phyloP scores from a whole-genome alignment of 2,113 vertebrate species.

The Bubo bubo region DNA sequence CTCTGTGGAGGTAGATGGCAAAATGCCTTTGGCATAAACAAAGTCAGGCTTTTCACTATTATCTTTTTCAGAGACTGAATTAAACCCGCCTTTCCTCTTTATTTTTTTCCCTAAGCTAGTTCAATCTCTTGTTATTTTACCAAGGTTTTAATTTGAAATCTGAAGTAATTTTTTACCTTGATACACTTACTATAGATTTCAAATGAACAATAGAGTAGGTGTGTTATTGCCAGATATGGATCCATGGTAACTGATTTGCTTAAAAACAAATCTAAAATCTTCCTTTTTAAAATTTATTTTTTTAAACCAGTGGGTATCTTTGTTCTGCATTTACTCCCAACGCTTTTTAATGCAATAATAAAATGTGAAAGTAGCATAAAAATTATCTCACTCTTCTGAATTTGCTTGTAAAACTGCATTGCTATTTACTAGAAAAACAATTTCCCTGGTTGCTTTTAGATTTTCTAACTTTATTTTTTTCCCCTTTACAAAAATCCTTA shows the following conservation, averaged over 20 bases:
- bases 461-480: background rate
- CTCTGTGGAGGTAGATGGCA: conserved; percentile 29
- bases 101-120: background rate
- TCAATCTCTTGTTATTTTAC: background rate
- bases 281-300: background rate
- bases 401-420: background rate
- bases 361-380: background rate
- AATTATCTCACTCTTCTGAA: background rate
- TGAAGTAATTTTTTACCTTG: conserved; percentile 14
- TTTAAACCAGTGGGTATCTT: background rate
- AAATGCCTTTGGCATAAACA: background rate
- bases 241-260: background rate
- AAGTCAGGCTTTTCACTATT: conserved; percentile 17
- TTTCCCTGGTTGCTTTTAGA: background rate
- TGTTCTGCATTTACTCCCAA: background rate
- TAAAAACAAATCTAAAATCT: background rate
- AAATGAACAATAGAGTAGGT: background rate
- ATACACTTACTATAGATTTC: background rate
- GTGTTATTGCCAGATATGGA: background rate
- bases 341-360: background rate
- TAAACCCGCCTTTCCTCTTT: background rate
- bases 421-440: background rate
- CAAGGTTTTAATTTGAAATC: conserved; percentile 8
- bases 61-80: background rate
- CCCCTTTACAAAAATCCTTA: background rate